These are phyloP conservation scores for Yponomeuta malinellus DNA, from an alignment of 2,888 invertebrate genomes.

Conservation along the genomic window DNA sequence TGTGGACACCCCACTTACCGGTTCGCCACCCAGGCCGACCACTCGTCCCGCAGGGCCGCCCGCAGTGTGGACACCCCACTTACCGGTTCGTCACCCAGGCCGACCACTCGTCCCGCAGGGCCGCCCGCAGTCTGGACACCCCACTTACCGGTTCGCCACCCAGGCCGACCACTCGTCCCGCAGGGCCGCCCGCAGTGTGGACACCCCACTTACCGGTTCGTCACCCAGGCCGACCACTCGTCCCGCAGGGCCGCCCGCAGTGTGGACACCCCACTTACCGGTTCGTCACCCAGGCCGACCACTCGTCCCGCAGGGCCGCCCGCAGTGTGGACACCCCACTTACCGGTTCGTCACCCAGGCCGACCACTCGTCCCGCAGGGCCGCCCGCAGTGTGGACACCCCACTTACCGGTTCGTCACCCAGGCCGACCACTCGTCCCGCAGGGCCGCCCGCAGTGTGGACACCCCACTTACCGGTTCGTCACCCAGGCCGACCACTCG, in stretches of 20 bases:
- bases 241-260: constrained; percentile 88
- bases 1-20: not conserved
- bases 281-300: too few species aligned
- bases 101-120: constrained; percentile 90
- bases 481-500: too few species aligned
- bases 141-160: not conserved
- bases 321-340: too few species aligned
- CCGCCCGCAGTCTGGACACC: constrained; percentile 88
- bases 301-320: too few species aligned
- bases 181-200: constrained; percentile 73
- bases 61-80: constrained; percentile 85
- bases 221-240: constrained; percentile 79
- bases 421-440: too few species aligned
- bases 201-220: not conserved
- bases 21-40: constrained; percentile 59
- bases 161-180: constrained; percentile 86
- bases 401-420: too few species aligned
- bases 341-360: too few species aligned
- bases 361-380: too few species aligned
- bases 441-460: too few species aligned
- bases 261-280: constrained; percentile 79
- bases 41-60: constrained; percentile 90
- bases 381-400: too few species aligned
- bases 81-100: constrained; percentile 9
- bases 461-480: too few species aligned